These are phyloP conservation scores for Dicyrtomina minuta DNA, from an alignment of 2,888 invertebrate genomes.

Conservation along the genomic window DNA sequence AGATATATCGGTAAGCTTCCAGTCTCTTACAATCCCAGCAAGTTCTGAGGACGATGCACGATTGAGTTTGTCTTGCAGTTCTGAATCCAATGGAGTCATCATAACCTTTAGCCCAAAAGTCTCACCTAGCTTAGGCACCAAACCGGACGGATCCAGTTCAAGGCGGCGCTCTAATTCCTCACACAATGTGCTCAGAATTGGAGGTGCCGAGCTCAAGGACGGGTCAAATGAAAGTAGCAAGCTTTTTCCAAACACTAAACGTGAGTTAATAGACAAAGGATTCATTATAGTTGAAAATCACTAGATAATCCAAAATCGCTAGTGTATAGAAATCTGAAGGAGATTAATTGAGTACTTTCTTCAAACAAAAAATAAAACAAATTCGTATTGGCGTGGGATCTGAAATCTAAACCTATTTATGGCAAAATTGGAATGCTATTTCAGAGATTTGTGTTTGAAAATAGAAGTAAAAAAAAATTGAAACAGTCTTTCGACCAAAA, in stretches of 20 bases:
- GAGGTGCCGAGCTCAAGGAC: conserved; percentile 63
- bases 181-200: conserved; percentile 60
- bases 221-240: conserved; percentile 66
- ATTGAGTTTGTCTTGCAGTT: background rate
- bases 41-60: background rate
- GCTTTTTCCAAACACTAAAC: conserved; percentile 65
- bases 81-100: background rate
- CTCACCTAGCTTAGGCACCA: conserved; percentile 42
- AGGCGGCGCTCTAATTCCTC: conserved; percentile 43
- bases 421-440: no score
- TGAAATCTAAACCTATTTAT: no score
- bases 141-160: conserved; percentile 35
- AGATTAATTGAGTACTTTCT: background rate
- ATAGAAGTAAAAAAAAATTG: no score
- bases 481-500: no score
- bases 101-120: conserved; percentile 33
- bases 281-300: no score
- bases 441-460: no score
- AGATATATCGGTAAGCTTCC: conserved; percentile 58
- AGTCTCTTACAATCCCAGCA: background rate
- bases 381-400: no score
- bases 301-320: no score
- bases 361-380: background rate
- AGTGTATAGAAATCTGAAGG: no score
- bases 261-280: no score